Conservation (phyloP, 64 coral and sea anemone genomes). For the Montipora efflorescens region DNA sequence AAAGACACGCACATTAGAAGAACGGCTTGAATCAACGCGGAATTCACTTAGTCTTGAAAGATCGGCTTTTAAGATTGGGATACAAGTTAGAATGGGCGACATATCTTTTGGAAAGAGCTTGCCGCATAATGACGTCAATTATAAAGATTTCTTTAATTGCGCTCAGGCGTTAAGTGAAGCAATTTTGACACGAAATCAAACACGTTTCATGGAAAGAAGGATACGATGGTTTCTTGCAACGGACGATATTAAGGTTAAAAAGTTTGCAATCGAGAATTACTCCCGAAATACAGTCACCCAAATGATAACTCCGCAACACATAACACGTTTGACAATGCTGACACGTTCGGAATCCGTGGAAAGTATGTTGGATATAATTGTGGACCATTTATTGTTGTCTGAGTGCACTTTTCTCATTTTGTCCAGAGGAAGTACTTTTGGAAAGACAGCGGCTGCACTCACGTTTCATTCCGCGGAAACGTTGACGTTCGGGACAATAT, state of each 20-base stretch:
- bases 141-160: constrained; percentile 19
- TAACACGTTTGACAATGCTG: constrained; percentile 32
- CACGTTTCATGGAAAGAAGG: background rate
- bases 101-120: background rate
- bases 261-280: constrained; percentile 2
- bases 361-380: constrained; percentile 27
- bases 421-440: constrained; percentile 62
- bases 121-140: background rate
- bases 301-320: constrained; percentile 62
- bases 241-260: constrained; percentile 34
- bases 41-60: background rate
- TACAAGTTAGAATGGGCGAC: constrained; percentile 58
- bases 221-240: constrained; percentile 53
- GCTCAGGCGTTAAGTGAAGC: background rate
- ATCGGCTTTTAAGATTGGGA: background rate
- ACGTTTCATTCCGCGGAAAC: constrained; percentile 44
- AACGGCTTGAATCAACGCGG: background rate
- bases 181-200: background rate
- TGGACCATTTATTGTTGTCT: constrained; percentile 78
- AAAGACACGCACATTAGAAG: constrained; percentile 19
- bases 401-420: constrained; percentile 76
- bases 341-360: constrained; percentile 1
- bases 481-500: background rate
- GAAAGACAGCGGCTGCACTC: constrained; percentile 44
- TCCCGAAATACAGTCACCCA: constrained; percentile 28